These are phyloP conservation scores for Rhimphoctona megacephalus DNA, from an alignment of 2,888 invertebrate genomes.

Conservation along the genomic window DNA sequence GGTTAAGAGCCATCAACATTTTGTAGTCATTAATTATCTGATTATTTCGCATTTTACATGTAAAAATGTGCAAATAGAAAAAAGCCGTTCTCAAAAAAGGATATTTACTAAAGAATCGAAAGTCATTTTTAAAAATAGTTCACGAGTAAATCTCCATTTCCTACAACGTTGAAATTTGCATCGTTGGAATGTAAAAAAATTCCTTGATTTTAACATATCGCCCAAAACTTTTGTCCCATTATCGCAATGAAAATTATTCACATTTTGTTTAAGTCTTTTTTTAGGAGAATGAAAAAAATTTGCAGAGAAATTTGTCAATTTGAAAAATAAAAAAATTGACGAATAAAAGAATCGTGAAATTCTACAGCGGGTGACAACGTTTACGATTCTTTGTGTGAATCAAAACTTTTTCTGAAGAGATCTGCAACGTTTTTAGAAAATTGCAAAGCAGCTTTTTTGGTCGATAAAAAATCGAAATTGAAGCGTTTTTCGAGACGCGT, in stretches of 20 bases:
- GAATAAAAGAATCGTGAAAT: not conserved
- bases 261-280: not conserved
- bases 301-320: no score
- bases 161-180: no score
- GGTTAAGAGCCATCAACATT: not conserved
- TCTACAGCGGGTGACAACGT: not conserved
- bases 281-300: not conserved
- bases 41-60: no score
- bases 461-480: not conserved
- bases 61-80: no score
- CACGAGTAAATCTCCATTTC: not conserved
- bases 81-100: not conserved
- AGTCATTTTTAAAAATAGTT: not conserved
- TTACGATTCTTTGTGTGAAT: not conserved
- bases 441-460: not conserved
- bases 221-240: not conserved
- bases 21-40: no score
- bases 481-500: not conserved
- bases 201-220: no score
- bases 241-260: not conserved
- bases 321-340: not conserved
- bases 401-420: not conserved
- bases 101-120: not conserved
- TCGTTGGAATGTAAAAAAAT: no score
- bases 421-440: not conserved